A percentile compares a stretch with the other conserved stretches of the same genome.
Evolutionary conservation across 2,888 invertebrate species (phyloP).

Genomic region (Bruchidius siliquastri): DNA sequence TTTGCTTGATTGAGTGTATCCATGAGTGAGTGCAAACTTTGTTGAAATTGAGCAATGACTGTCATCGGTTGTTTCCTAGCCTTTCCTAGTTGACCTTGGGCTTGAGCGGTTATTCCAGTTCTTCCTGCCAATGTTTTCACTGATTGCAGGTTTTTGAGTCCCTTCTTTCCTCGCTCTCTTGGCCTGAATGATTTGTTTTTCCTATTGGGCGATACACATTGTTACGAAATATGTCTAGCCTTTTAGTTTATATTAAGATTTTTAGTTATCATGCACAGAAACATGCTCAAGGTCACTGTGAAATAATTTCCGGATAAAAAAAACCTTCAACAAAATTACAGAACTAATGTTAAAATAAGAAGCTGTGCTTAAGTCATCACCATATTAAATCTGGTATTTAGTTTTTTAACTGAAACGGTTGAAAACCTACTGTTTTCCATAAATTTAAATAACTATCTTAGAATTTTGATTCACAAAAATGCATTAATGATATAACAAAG

Average conservation of each 20-base stretch:
- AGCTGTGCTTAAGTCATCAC: neutral
- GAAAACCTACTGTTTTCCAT: no score
- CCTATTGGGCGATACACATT: constrained; percentile 52
- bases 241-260: neutral
- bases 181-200: constrained; percentile 90
- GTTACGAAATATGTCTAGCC: neutral
- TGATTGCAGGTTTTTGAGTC: constrained; percentile 84
- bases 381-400: neutral
- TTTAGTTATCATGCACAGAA: constrained; percentile 2
- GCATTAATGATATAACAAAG: no score
- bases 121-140: constrained; percentile 85
- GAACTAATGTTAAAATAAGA: neutral
- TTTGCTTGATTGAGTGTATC: constrained; percentile 87
- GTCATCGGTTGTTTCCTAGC: constrained; percentile 85
- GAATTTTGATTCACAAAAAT: no score
- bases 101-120: constrained; percentile 57
- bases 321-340: neutral
- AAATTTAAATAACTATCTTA: no score
- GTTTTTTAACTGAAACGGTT: no score
- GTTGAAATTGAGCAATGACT: constrained; percentile 92
- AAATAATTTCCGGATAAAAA: neutral
- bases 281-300: neutral
- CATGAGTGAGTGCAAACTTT: constrained; percentile 87
- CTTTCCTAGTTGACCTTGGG: constrained; percentile 51
- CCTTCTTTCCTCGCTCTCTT: constrained; percentile 79